Conservation (phyloP, 2,797 vertebrate genomes). For the Crocodylus rhombifer region DNA sequence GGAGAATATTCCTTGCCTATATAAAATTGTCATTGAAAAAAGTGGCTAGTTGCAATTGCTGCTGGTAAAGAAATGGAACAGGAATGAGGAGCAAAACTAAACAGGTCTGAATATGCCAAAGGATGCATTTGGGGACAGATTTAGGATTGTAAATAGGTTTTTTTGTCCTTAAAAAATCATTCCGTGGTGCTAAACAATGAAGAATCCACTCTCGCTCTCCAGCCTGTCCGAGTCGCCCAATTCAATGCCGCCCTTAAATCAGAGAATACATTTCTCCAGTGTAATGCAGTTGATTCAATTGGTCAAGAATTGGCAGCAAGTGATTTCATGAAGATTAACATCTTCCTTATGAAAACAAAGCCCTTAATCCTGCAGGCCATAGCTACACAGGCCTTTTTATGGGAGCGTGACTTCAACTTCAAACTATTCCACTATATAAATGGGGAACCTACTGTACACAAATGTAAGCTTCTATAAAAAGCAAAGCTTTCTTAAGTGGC, state of each 20-base stretch:
- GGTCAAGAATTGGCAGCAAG: background rate
- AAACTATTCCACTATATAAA: constrained; percentile 53
- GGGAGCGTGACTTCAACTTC: constrained; percentile 65
- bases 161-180: fast-evolving
- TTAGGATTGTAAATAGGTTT: background rate
- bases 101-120: too few species aligned
- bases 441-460: constrained; percentile 55
- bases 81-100: background rate
- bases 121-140: background rate
- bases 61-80: fast-evolving
- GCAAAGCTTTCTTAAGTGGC: constrained; percentile 69
- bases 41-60: too few species aligned
- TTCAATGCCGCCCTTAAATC: background rate
- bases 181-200: background rate
- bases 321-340: background rate
- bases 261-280: background rate
- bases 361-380: background rate
- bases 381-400: background rate
- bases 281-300: background rate
- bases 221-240: background rate
- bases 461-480: constrained; percentile 71
- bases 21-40: background rate
- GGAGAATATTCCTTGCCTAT: background rate
- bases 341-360: background rate
- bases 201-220: background rate